Evolutionary conservation across 1,140 invertebrate species (phyloP).

Genomic region (Goniozus legneri): DNA sequence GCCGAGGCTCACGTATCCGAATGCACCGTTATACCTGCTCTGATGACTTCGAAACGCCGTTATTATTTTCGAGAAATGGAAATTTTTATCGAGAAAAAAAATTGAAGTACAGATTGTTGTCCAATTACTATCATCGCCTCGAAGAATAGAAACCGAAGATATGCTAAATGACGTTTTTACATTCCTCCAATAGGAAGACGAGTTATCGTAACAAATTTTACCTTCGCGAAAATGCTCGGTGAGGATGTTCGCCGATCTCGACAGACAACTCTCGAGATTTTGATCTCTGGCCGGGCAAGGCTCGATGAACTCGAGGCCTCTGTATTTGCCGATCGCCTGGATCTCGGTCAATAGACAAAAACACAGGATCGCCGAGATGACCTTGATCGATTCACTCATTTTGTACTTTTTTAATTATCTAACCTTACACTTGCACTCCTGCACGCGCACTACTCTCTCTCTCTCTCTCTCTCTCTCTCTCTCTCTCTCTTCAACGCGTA

Average conservation of each 20-base stretch:
- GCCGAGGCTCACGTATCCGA: conserved; percentile 46
- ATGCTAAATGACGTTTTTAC: too few species aligned
- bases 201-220: conserved; percentile 24
- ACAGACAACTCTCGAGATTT: conserved; percentile 68
- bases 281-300: conserved; percentile 66
- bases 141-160: too few species aligned
- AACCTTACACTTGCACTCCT: too few species aligned
- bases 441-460: neutral
- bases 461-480: too few species aligned
- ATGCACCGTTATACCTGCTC: conserved; percentile 47
- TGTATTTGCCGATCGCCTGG: conserved; percentile 38
- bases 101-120: too few species aligned
- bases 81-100: too few species aligned
- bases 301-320: conserved; percentile 58
- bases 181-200: too few species aligned
- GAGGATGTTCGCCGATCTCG: conserved; percentile 68
- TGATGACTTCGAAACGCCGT: too few species aligned
- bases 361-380: conserved; percentile 19
- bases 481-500: too few species aligned
- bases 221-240: conserved; percentile 63
- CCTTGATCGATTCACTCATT: neutral
- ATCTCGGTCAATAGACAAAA: conserved; percentile 16
- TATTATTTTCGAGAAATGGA: too few species aligned
- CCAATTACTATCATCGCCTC: too few species aligned
- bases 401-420: too few species aligned